Evolutionary conservation across 2,888 invertebrate species (phyloP), one percentile per base, ranked within the genome.

Genomic region (Carabus problematicus): DNA sequence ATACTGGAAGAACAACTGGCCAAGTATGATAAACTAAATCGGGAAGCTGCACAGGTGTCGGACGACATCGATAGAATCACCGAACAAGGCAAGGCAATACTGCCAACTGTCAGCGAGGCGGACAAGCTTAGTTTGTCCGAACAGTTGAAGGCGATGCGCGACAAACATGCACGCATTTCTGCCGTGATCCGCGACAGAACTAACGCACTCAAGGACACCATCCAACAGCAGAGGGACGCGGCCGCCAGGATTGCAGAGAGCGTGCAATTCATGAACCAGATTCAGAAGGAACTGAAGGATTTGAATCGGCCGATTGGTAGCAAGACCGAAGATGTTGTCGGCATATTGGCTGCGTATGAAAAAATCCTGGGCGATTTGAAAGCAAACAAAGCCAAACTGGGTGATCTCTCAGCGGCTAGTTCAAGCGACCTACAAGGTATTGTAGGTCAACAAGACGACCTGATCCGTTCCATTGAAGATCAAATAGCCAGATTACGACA

Each of bases 271-370:
- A 87, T 95, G 78, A 89, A 89, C 64, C 88, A 89, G 74, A 89
- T 95, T n/a, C 93, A 95, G 78, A 89, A 89, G 70, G 91, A 94
- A 78, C 81, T 97, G 12, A 91, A 93, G 73, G 90, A 91, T 70
- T 82, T 96, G 1, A 93, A 91, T 76, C 91, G 91, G 80, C 95
- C 96, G 0, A 89, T 96, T 43, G 96, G 97, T 9, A 91, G 90
- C 64, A 90, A 91, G 77, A 91, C 93, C 1, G 93, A 95, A 77
- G 97, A 97, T 79, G 95, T 96, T 0, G 91, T 94, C 78, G 89
- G 90, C n/a, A 86, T 94, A 73, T 84, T 94, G 29, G 86, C 87
- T 43, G 87, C 91, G 0, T 94, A 94, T 76, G 93, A 94, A 82
- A 87, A 88, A 73, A 91, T 95, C 60, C 82, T 94, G 16, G 86